Evolutionary conservation across 2,888 invertebrate genomes (phyloP), one percentile per base, ranked within the genome.

Genomic region (Argyresthia albistria): DNA sequence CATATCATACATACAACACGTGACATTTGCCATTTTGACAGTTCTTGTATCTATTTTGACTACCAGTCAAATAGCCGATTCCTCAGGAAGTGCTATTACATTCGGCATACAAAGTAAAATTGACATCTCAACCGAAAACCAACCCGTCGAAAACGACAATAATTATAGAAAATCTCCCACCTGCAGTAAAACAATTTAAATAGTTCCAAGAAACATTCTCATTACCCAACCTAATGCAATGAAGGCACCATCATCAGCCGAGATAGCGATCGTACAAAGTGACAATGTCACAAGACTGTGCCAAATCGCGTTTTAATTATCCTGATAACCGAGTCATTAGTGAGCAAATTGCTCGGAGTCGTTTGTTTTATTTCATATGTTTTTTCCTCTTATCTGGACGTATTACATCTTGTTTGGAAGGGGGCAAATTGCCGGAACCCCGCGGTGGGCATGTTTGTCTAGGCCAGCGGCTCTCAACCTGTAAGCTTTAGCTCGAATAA

Each of bases 231-330:
- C 14, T 45, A 45, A 45, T 45, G 45, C 16, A 45, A 14, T 10
- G 15, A 16, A n/a, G 39, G n/a, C 46, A n/a, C 11, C n/a, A 48
- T 48, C 35, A 35, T 35, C 35, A 45, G 45, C 12, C 9, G 9
- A 6, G 51, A 51, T 51, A 51, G 36, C 36, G 45, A 51, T 51
- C 51, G n/a, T 10, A 45, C 51, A 39, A 35, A 14, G 37, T 39
- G 39, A 46, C 46, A 46, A 39, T 37, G 51, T 35, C 51, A 43
- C 45, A 43, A 36, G 51, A 25, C 25, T 77, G 78, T 77, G 79
- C 82, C 75, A 84, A 86, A 86, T 86, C 76, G 82, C 73, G 75
- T 83, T 84, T 86, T 86, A 86, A 86, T 86, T 86, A 83, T 74
- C 55, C 57, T 77, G 82, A 83, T 82, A 83, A 80, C 77, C 60